Evolutionary conservation across 2,888 invertebrate genomes (phyloP).

Genomic region (Allophyes oxyacanthae): DNA sequence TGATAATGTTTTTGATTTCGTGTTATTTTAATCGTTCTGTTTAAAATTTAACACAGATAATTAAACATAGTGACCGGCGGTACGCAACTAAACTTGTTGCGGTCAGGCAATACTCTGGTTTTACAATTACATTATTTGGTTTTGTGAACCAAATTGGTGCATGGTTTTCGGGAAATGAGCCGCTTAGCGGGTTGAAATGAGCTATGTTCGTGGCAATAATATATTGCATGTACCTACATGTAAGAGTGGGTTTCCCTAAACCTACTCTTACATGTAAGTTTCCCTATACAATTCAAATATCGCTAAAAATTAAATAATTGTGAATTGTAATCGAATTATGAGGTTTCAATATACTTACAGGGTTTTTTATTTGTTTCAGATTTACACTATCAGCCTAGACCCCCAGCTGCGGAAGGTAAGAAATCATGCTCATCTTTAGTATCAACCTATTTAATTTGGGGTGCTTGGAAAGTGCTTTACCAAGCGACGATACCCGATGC

Average conservation of each 20-base stretch:
- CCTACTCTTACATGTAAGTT: too few relatives aligned
- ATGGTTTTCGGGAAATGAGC: conserved; percentile 20
- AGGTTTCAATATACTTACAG: conserved; percentile 10
- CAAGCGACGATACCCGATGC: too few relatives aligned
- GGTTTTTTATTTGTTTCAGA: conserved; percentile 87
- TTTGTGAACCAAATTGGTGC: conserved; percentile 41
- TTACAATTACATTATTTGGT: conserved; percentile 44
- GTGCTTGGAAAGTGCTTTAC: too few relatives aligned
- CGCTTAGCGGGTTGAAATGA: conserved; percentile 11
- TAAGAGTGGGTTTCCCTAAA: too few relatives aligned
- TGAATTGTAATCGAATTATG: too few relatives aligned
- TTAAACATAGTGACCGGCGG: conserved; percentile 24
- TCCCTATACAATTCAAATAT: too few relatives aligned
- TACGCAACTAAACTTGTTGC: conserved; percentile 41
- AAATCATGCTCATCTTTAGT: background rate
- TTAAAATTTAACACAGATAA: conserved; percentile 17
- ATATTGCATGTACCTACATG: too few relatives aligned
- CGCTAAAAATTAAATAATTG: too few relatives aligned
- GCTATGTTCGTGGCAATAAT: conserved; percentile 8
- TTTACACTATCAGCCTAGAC: conserved; percentile 91
- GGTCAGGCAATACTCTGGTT: conserved; percentile 46
- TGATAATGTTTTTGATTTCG: too few relatives aligned
- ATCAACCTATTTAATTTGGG: too few relatives aligned
- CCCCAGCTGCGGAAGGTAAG: conserved; percentile 90
- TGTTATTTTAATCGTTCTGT: conserved; percentile 5